Base-by-base conservation (phyloP, 2,888 invertebrate species). In the Drosophila helvetica region DNA sequence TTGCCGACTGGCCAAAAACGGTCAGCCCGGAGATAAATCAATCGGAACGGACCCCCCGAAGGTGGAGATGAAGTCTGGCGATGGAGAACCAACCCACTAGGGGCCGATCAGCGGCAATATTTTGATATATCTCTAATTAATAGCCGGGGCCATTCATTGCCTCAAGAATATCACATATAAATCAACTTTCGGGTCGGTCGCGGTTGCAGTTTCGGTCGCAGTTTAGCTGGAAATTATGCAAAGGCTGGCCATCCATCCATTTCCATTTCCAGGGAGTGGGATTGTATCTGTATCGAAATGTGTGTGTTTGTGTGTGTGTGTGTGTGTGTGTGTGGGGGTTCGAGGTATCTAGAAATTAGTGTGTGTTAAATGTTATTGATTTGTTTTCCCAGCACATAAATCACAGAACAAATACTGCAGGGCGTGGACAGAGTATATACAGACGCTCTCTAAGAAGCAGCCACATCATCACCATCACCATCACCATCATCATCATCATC, bases 321-420 rank as follows among this genome's bases (percentile, higher is more conserved):
- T 8, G 8, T 8, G 7, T 25, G 30, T 30, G 30, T 65, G 61
- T 63, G 50, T 65, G 74, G 51, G 56, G 62, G 55, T 18, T 71
- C 59, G 55, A 67, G 51, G 22, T 38, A 38, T 45, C 67, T 55
- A 12, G 43, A 81, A 84, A 83, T 84, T 84, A 74, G 82, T 86
- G 80, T 73, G 74, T 78, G 78, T 78, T 85, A 75, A 79, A 80
- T 78, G 88, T 85, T 83, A 83, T 83, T 83, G 83, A 83, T 87
- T 68, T 64, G 86, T 87, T 83, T 83, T 83, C 83, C 88, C 88
- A 83, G 86, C 74, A 71, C 83, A 83, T 83, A 87, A 83, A 83
- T 83, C 83, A 87, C 72, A 55, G 38, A 60, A 52, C 84, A 82
- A 86, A 84, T 70, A 67, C 74, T 71, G 52, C 77, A 62, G 61